Conservation (phyloP, 1,140 invertebrate genomes). For the Formica selysi region DNA sequence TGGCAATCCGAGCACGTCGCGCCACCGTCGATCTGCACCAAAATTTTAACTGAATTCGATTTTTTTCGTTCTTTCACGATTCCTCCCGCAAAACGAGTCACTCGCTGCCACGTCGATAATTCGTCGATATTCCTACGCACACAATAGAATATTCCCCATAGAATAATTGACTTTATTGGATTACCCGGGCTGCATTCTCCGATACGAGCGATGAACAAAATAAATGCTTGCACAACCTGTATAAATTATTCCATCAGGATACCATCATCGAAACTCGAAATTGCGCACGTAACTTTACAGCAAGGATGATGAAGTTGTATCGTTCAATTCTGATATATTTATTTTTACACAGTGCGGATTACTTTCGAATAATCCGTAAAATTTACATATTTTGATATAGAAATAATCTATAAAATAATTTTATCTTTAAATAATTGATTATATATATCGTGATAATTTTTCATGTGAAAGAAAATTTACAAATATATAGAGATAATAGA, state of each 20-base stretch:
- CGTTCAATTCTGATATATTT: background rate
- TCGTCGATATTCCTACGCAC: slow-evolving; percentile 79
- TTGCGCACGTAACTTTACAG: background rate
- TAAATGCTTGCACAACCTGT: slow-evolving; percentile 60
- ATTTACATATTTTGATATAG: background rate
- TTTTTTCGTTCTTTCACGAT: slow-evolving; percentile 67
- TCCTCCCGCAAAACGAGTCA: slow-evolving; percentile 75
- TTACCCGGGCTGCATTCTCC: slow-evolving; percentile 74
- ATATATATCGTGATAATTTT: background rate
- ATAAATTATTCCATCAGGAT: slow-evolving; percentile 57
- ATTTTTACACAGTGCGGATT: background rate
- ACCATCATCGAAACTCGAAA: slow-evolving; percentile 41
- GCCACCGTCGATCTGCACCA: slow-evolving; percentile 54
- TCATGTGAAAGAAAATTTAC: too few species aligned
- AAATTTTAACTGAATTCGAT: slow-evolving; percentile 76
- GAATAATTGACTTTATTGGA: slow-evolving; percentile 82
- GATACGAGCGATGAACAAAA: slow-evolving; percentile 70
- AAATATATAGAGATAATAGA: too few species aligned
- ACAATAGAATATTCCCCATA: slow-evolving; percentile 75
- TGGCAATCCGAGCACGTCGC: slow-evolving; percentile 66
- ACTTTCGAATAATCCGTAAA: background rate
- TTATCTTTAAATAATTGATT: background rate
- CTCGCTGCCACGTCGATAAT: slow-evolving; percentile 76
- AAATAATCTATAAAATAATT: background rate
- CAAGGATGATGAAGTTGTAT: slow-evolving; percentile 13